These are phyloP conservation scores for Sebastes diploproa DNA, from an alignment of 2,797 vertebrate genomes.

Conservation along the genomic window DNA sequence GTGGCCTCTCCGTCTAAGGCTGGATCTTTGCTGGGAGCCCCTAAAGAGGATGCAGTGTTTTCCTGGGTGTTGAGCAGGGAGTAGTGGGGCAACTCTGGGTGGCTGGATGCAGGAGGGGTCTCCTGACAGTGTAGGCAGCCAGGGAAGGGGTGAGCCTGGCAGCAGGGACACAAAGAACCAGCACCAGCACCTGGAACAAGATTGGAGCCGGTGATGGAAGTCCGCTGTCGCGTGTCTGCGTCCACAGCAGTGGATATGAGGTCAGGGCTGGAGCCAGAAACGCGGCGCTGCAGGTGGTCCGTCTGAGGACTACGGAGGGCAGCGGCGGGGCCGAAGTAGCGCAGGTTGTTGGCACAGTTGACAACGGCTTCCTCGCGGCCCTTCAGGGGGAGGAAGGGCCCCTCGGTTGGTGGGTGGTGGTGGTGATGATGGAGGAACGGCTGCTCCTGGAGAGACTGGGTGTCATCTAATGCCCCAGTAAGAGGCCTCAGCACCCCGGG, in stretches of 20 bases:
- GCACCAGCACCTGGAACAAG: slow-evolving; percentile 52
- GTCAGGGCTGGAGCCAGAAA: slow-evolving; percentile 91
- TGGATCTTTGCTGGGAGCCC: slow-evolving; percentile 45
- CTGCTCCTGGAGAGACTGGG: slow-evolving; percentile 78
- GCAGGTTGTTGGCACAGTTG: slow-evolving; percentile 93
- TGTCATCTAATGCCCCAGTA: slow-evolving; percentile 74
- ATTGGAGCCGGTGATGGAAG: slow-evolving; percentile 68
- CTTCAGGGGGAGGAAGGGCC: slow-evolving; percentile 76
- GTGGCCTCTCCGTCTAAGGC: slow-evolving; percentile 51
- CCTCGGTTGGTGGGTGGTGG: slow-evolving; percentile 60
- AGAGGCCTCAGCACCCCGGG: slow-evolving; percentile 85
- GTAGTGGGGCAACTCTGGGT: slow-evolving; percentile 79
- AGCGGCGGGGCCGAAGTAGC: slow-evolving; percentile 94
- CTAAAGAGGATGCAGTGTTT: slow-evolving; percentile 55
- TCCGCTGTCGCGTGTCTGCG: slow-evolving; percentile 82
- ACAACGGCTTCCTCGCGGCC: slow-evolving; percentile 89
- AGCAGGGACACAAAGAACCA: slow-evolving; percentile 84
- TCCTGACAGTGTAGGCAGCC: slow-evolving; percentile 88
- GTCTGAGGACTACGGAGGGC: slow-evolving; percentile 95
- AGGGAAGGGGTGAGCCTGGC: slow-evolving; percentile 84
- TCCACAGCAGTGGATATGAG: slow-evolving; percentile 91
- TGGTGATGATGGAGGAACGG: slow-evolving; percentile 60
- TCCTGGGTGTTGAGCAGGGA: slow-evolving; percentile 75
- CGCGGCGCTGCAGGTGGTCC: slow-evolving; percentile 88
- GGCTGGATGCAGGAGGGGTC: slow-evolving; percentile 61